phyloP scores from a whole-genome alignment of 1,140 invertebrate genomes.

The Orius insidiosus region DNA sequence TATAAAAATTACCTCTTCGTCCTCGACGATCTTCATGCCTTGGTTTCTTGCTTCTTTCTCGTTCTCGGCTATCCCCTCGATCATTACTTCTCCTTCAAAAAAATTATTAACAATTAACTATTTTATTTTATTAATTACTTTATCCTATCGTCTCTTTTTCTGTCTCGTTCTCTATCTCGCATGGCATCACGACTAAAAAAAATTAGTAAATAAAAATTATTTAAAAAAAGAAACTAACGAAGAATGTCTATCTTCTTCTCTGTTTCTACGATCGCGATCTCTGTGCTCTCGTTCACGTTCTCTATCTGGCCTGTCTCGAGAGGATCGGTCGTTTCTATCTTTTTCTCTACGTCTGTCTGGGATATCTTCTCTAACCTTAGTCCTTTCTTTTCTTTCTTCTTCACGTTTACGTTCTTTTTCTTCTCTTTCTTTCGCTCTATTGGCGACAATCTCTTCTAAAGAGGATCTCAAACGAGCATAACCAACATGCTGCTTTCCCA shows the following conservation, averaged over 20 bases:
- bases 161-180: constrained; percentile 8
- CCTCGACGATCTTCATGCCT: constrained; percentile 16
- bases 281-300: constrained; percentile 9
- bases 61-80: constrained; percentile 4
- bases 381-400: constrained; percentile 19
- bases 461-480: constrained; percentile 53
- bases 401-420: constrained; percentile 20
- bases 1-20: constrained; percentile 9
- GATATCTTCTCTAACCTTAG: constrained; percentile 13
- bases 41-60: constrained; percentile 13
- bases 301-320: not conserved
- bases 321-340: not conserved
- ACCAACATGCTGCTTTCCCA: constrained; percentile 94
- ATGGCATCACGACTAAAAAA: too few species aligned
- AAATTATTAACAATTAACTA: not conserved
- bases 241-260: constrained; percentile 13
- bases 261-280: constrained; percentile 3
- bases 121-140: not conserved
- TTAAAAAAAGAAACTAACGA: not conserved
- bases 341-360: constrained; percentile 12
- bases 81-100: constrained; percentile 7
- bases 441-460: constrained; percentile 40
- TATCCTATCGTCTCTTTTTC: constrained; percentile 2
- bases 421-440: constrained; percentile 18
- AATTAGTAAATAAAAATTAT: not conserved